Conservation (phyloP, 2,888 invertebrate species). For the Tortrix viridana region DNA sequence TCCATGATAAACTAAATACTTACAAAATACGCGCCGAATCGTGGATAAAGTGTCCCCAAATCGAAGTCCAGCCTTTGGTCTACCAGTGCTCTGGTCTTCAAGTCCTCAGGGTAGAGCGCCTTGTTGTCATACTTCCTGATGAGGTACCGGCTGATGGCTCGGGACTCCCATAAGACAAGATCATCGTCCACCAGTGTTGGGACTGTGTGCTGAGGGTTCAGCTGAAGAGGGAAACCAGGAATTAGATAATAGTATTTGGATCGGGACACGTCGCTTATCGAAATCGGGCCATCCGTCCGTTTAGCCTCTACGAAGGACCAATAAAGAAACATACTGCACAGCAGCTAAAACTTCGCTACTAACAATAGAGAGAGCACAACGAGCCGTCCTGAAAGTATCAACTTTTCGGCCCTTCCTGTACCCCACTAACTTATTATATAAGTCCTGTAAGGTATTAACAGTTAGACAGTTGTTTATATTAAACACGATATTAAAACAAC, state of each 20-base stretch:
- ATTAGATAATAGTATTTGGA: neutral
- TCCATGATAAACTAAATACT: conserved; percentile 67
- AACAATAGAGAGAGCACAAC: too few species aligned
- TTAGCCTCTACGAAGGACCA: too few species aligned
- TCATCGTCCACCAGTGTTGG: conserved; percentile 94
- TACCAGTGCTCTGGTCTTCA: conserved; percentile 87
- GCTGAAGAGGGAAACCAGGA: conserved; percentile 64
- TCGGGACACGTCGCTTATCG: too few species aligned
- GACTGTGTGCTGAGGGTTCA: conserved; percentile 93
- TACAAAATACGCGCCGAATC: conserved; percentile 87
- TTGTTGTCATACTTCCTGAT: conserved; percentile 90
- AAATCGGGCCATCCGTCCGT: too few species aligned
- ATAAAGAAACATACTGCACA: too few species aligned
- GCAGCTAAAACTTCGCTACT: too few species aligned
- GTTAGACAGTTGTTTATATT: too few species aligned
- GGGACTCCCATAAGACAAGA: conserved; percentile 92
- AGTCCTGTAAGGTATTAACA: too few species aligned
- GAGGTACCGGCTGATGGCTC: conserved; percentile 91
- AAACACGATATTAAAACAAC: too few species aligned
- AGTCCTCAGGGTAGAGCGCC: conserved; percentile 88
- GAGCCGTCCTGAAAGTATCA: too few species aligned
- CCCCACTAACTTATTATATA: too few species aligned
- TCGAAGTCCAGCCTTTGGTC: conserved; percentile 92
- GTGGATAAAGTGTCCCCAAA: conserved; percentile 87
- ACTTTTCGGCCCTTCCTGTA: too few species aligned